These are phyloP conservation scores for Syritta pipiens DNA, from an alignment of 2,888 invertebrate species.

Conservation along the genomic window DNA sequence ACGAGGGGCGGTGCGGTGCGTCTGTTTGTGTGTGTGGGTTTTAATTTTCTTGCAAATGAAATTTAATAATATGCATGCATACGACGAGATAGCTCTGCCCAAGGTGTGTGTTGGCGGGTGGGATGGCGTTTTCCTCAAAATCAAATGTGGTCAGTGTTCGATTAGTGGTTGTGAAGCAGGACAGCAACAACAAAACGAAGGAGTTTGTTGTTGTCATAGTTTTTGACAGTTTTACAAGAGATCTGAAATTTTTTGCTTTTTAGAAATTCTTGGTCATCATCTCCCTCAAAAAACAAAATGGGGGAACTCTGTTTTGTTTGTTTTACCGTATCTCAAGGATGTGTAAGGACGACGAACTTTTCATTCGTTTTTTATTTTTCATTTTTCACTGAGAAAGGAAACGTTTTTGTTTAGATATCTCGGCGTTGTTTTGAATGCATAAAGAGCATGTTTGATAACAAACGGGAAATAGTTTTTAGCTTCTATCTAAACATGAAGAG, in stretches of 20 bases:
- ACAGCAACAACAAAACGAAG: slow-evolving; percentile 1
- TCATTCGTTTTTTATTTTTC: no score
- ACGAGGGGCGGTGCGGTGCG: neutral
- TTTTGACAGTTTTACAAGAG: slow-evolving; percentile 53
- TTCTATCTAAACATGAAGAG: slow-evolving; percentile 1
- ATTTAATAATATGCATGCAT: slow-evolving; percentile 43
- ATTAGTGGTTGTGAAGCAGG: slow-evolving; percentile 15
- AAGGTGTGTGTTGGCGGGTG: neutral
- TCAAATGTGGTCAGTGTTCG: slow-evolving; percentile 57
- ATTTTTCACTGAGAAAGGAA: no score
- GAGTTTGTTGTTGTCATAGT: slow-evolving; percentile 14
- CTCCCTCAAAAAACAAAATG: no score
- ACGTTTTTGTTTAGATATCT: slow-evolving; percentile 35
- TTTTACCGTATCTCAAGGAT: slow-evolving; percentile 17
- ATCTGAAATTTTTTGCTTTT: slow-evolving; percentile 13
- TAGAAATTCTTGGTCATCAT: neutral
- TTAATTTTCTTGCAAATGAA: slow-evolving; percentile 45
- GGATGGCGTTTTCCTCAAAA: slow-evolving; percentile 42
- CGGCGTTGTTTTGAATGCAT: slow-evolving; percentile 32
- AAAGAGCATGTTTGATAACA: slow-evolving; percentile 18
- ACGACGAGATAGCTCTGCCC: slow-evolving; percentile 1
- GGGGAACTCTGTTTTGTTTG: slow-evolving; percentile 15
- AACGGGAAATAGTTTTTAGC: slow-evolving; percentile 14
- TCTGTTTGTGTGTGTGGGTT: neutral
- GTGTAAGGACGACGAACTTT: slow-evolving; percentile 17